A percentile compares a stretch with the other conserved stretches of the same genome.
These are phyloP conservation scores for Lanius ludovicianus DNA, from an alignment of 2,113 vertebrate genomes.

Conservation along the genomic window DNA sequence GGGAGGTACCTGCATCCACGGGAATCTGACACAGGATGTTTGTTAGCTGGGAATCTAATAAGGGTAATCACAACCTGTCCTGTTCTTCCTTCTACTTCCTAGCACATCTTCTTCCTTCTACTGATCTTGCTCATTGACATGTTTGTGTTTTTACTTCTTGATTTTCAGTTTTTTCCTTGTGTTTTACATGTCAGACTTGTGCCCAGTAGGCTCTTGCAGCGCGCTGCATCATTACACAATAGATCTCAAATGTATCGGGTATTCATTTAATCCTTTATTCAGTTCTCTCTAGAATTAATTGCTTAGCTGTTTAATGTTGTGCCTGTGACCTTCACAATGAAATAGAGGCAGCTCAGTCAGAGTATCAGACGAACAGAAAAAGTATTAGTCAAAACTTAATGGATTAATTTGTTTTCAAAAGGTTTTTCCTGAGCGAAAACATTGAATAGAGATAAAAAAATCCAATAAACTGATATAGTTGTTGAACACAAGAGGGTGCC, in stretches of 20 bases:
- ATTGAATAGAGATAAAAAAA: not conserved
- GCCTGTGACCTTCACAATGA: not conserved
- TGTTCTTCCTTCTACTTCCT: not conserved
- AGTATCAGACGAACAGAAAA: not conserved
- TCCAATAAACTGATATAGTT: not conserved
- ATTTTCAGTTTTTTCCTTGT: not conserved
- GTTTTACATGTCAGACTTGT: not conserved
- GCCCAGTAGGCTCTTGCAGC: not conserved
- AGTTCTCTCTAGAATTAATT: not conserved
- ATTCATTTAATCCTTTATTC: not conserved
- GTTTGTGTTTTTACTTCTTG: not conserved
- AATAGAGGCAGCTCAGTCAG: not conserved
- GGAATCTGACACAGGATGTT: not conserved
- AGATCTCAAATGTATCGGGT: not conserved
- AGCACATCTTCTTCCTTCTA: not conserved
- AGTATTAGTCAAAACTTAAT: not conserved
- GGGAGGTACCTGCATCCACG: not conserved
- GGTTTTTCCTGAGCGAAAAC: not conserved
- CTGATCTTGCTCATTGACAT: not conserved
- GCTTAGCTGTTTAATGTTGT: not conserved
- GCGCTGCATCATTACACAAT: not conserved
- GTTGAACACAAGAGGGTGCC: conserved; percentile 61
- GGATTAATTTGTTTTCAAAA: not conserved
- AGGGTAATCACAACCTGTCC: not conserved
- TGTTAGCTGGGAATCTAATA: not conserved